phyloP scores from a whole-genome alignment of 2,797 vertebrate species.

The Anguilla megastoma region DNA sequence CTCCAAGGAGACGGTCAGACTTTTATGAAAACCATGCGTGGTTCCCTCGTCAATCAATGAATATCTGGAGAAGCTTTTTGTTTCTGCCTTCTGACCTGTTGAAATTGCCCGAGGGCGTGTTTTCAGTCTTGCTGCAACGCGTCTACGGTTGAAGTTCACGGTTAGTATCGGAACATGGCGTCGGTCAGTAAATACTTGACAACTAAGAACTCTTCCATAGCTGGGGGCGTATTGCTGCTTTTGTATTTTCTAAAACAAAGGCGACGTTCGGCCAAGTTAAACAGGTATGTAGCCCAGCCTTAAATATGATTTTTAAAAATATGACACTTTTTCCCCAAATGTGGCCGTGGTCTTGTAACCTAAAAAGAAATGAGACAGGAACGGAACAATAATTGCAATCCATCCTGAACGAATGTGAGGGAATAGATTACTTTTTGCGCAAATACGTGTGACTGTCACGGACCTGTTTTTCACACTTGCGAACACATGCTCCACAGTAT shows the following conservation, averaged over 20 bases:
- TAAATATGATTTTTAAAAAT: neutral
- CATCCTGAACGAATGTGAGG: no score
- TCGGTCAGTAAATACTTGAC: slow-evolving; percentile 88
- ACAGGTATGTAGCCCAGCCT: slow-evolving; percentile 61
- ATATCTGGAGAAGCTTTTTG: neutral
- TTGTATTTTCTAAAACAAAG: slow-evolving; percentile 77
- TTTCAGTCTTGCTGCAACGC: no score
- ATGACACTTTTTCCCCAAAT: neutral
- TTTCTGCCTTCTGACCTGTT: neutral
- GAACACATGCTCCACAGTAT: neutral
- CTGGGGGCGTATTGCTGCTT: slow-evolving; percentile 76
- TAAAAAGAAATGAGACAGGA: no score
- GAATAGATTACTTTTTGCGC: neutral
- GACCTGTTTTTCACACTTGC: neutral
- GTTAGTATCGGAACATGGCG: slow-evolving; percentile 76
- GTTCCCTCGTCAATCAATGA: neutral
- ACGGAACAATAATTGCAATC: no score
- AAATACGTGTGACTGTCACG: neutral
- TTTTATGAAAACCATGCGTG: neutral
- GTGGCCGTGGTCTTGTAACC: neutral
- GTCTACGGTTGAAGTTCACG: neutral
- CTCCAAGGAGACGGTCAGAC: no score
- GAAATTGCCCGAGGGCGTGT: no score
- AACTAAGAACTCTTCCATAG: slow-evolving; percentile 80
- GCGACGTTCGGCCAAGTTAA: slow-evolving; percentile 58